Evolutionary conservation across 2,797 vertebrate species (phyloP), one percentile per base, ranked within the genome.

Genomic region (Acanthopagrus latus): DNA sequence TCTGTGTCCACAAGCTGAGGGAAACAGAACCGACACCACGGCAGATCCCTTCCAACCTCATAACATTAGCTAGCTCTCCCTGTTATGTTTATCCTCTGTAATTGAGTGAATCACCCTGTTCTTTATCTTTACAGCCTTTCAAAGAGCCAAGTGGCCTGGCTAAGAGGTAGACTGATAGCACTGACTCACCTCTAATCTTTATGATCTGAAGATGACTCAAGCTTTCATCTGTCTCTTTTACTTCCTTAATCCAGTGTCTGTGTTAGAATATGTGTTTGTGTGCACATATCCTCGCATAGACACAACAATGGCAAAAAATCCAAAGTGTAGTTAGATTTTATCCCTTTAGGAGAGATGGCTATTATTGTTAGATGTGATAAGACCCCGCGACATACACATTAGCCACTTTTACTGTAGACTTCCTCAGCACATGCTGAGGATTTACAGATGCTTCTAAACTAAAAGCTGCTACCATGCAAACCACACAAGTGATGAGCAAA

Each of bases 111-210:
- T 41, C 58, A 41, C 5, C 20, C 50, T 41, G 62, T 23, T 43
- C 63, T 82, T 76, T 43, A 55, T 75, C 57, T 73, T 84, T 60
- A 57, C 60, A 50, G 60, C 56, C 58, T 57, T 54, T 70, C 27
- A 77, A 14, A 60, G 23, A 62, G 38, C 25, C 0, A 3, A 64
- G 64, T 7, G 57, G 29, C 38, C 63, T 3, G 44, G 50, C 38
- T 23, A 9, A 5, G 48, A 46, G 62, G n/a, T 14, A 84, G 58
- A 54, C 74, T 20, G 50, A 56, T 29, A n/a, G 12, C 58, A 65
- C 51, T 1, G 38, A 74, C 60, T 74, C 81, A 33, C 75, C 58
- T 78, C 60, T 52, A 43, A 55, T 54, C 47, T 81, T 73, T 65
- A 81, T 65, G 38, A 54, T 44, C 57, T 46, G 76, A 72, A 16